Percentiles rank a stretch among this genome's conserved stretches.
phyloP scores from a whole-genome alignment of 2,888 invertebrate genomes.

The Hydrotaea cyrtoneurina region DNA sequence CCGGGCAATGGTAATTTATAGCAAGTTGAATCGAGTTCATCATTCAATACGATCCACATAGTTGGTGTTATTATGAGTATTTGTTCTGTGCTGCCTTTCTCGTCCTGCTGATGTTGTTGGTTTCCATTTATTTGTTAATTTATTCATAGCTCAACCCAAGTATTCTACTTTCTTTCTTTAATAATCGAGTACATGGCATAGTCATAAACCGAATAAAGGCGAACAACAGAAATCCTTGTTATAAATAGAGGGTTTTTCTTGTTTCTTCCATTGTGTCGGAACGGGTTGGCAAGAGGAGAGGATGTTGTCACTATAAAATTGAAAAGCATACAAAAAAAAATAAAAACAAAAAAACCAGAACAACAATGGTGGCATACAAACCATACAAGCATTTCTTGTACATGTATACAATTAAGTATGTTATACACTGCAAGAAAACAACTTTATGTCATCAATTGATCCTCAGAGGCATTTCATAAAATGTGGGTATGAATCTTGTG shows the following conservation, averaged over 20 bases:
- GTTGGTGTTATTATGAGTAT: conserved; percentile 47
- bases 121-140: conserved; percentile 49
- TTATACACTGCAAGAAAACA: too few relatives aligned
- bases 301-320: conserved; percentile 51
- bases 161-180: conserved; percentile 57
- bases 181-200: conserved; percentile 22
- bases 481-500: too few relatives aligned
- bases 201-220: background rate
- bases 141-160: conserved; percentile 58
- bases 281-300: conserved; percentile 34
- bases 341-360: conserved; percentile 15
- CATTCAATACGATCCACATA: conserved; percentile 41
- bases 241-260: background rate
- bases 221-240: conserved; percentile 15
- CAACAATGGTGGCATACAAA: background rate
- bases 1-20: conserved; percentile 19
- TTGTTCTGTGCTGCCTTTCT: too few relatives aligned
- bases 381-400: background rate
- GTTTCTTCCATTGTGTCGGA: conserved; percentile 9
- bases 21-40: conserved; percentile 59
- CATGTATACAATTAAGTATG: too few relatives aligned
- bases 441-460: too few relatives aligned
- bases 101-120: background rate
- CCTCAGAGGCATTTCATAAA: too few relatives aligned
- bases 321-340: conserved; percentile 8